A percentile compares a stretch with the other conserved stretches of the same genome.
phyloP scores from a whole-genome alignment of 2,113 vertebrate species.

The Dromaius novaehollandiae region DNA sequence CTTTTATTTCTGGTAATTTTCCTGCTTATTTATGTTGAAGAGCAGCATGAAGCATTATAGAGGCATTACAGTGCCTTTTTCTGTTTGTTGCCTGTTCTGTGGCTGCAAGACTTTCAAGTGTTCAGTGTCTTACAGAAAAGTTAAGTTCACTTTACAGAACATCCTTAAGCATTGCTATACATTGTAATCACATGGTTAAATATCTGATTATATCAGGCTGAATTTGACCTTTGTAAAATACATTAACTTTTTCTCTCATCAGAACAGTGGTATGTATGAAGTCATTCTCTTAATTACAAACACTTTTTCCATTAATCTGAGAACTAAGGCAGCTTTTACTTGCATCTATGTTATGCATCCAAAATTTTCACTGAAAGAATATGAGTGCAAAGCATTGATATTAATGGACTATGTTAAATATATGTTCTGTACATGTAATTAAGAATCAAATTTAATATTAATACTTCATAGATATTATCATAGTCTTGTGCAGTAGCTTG shows the following conservation, averaged over 20 bases:
- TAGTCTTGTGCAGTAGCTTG: neutral
- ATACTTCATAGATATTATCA: neutral
- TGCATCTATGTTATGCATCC: neutral
- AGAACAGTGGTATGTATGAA: neutral
- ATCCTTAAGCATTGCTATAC: neutral
- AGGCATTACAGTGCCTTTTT: neutral
- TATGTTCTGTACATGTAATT: neutral
- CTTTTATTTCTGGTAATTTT: neutral
- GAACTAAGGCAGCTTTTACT: neutral
- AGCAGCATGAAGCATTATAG: neutral
- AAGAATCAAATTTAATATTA: slow-evolving; percentile 1
- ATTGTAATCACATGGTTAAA: neutral
- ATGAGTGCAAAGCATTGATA: neutral
- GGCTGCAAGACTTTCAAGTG: neutral
- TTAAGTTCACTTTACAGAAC: neutral
- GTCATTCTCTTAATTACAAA: neutral
- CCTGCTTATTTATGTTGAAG: neutral
- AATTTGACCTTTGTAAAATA: neutral
- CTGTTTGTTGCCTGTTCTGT: neutral
- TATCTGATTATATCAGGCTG: neutral
- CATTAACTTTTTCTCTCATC: neutral
- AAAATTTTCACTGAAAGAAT: neutral
- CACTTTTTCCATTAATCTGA: neutral
- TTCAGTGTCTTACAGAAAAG: neutral
- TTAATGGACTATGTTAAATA: neutral